A percentile compares a stretch with the other conserved stretches of the same genome.
These are phyloP conservation scores for Poecilobothrus nobilitatus DNA, from an alignment of 2,888 invertebrate genomes.

Conservation along the genomic window DNA sequence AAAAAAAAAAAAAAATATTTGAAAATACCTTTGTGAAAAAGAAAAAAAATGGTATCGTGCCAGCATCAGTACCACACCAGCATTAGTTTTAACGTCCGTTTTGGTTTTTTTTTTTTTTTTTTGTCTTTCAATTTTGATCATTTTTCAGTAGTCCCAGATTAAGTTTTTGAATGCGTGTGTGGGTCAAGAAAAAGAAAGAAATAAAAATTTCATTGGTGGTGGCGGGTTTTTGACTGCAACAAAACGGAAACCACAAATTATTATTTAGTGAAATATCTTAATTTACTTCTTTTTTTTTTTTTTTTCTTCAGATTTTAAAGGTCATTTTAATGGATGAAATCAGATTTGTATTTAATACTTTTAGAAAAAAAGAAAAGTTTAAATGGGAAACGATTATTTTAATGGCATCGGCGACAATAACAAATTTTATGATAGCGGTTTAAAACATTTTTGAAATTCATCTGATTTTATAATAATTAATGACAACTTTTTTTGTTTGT, in stretches of 20 bases:
- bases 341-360: neutral
- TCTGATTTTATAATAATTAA: no score
- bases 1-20: no score
- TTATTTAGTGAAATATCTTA: neutral
- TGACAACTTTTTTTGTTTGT: no score
- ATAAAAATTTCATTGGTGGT: no score
- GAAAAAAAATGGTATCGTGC: neutral
- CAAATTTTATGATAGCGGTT: neutral
- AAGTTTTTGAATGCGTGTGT: neutral
- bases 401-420: neutral
- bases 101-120: neutral
- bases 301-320: neutral
- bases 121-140: neutral
- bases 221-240: no score
- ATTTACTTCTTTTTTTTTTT: no score
- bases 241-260: slow-evolving; percentile 2
- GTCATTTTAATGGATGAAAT: neutral
- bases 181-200: neutral
- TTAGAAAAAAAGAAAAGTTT: neutral
- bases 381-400: neutral
- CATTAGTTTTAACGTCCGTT: neutral
- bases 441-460: no score
- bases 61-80: neutral
- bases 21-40: no score
- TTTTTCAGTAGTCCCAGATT: neutral